Evolutionary conservation across 2,797 vertebrate genomes (phyloP).

Genomic region (Passerculus sandwichensis): DNA sequence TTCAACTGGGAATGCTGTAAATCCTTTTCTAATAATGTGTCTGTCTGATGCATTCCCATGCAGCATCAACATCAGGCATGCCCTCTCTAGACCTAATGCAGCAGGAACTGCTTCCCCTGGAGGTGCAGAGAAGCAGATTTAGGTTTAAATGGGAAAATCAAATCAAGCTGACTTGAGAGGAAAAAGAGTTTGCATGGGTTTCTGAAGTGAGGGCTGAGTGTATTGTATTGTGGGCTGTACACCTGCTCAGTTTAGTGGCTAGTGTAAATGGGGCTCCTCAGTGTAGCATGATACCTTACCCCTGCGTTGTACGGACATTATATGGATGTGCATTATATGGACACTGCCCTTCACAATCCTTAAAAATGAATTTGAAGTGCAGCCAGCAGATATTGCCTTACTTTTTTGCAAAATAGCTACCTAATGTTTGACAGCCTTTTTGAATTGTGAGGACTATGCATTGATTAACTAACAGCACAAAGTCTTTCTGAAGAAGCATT

Average conservation of each 20-base stretch:
- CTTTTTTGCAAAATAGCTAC: neutral
- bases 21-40: neutral
- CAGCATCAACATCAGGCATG: neutral
- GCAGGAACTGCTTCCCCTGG: neutral
- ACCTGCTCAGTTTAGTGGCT: neutral
- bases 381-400: neutral
- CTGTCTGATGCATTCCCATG: neutral
- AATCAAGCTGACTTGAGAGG: neutral
- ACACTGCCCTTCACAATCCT: neutral
- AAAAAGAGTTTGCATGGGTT: neutral
- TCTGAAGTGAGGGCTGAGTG: neutral
- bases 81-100: neutral
- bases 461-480: neutral
- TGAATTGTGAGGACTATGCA: neutral
- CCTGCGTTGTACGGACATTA: neutral
- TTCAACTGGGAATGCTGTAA: neutral
- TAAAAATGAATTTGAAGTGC: neutral
- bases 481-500: neutral
- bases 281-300: neutral
- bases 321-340: neutral
- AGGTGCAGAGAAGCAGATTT: neutral
- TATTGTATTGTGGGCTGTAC: neutral
- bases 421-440: neutral
- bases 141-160: constrained; percentile 21
- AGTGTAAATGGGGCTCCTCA: neutral